Base-by-base conservation (phyloP, 2,797 vertebrate genomes). In the Buphagus erythrorhynchus region DNA sequence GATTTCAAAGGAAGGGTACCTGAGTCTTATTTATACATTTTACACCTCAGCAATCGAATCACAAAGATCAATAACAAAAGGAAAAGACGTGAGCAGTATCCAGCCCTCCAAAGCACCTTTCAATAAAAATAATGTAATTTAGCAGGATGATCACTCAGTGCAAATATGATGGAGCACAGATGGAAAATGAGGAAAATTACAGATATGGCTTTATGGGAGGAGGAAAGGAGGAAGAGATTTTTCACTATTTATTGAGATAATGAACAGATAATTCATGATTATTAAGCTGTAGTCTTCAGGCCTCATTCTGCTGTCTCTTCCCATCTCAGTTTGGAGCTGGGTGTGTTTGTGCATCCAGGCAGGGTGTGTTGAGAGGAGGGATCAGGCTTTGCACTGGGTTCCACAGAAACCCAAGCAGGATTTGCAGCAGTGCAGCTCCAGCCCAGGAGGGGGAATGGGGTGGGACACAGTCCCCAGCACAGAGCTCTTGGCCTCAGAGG, bases 221-320 rank as follows among this genome's bases (percentile, higher is more conserved):
- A 95, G 90, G 76, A 93, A 90, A 92, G 19, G 52, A 93, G 90
- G 79, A 94, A 93, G 93, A 95, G 48, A 95, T 95, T 93, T 94
- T 94, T 96, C 90, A 93, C 82, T 88, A 26, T 95, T 96, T 95
- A 93, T 97, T 95, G 77, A 57, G 69, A 88, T 96, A 97, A 96
- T 93, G 83, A 95, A 88, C 86, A 94, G 87, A 93, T 96, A 94
- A 91, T 94, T 96, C 73, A 86, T 86, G 42, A 95, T 94, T 94
- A 96, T 95, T 94, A 93, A 96, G 78, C 51, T 86, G 66, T 94
- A 95, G 76, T 49, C 59, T 79, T 88, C 59, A 81, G 88, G 90
- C 45, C 83, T 79, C 35, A 11, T 91, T 84, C 76, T 94, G 82
- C 71, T 10, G 1, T 46, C 51, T 87, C 68, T 83, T 40, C 36